Conservation (phyloP, 2,797 vertebrate genomes). For the Manis crassicaudata region DNA sequence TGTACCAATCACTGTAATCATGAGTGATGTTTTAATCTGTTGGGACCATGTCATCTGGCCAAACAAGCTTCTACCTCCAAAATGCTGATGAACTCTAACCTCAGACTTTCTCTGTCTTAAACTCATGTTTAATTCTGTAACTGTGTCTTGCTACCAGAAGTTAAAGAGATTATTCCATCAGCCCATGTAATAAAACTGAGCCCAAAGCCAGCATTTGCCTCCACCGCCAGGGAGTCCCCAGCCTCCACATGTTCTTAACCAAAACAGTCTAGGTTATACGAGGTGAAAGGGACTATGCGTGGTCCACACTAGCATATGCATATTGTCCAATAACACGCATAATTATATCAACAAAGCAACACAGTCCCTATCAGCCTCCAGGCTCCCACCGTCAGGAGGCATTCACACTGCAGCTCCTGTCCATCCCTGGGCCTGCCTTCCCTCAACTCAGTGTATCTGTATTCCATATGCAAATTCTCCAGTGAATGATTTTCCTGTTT, state of each 20-base stretch:
- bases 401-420: slow-evolving; percentile 72
- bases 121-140: slow-evolving; percentile 19
- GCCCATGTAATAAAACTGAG: not conserved
- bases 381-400: slow-evolving; percentile 51
- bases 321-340: slow-evolving; percentile 44
- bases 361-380: slow-evolving; percentile 60
- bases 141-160: not conserved
- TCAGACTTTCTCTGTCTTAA: not conserved
- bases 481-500: slow-evolving; percentile 88
- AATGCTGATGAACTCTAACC: not conserved
- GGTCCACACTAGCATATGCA: slow-evolving; percentile 62
- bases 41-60: not conserved
- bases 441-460: slow-evolving; percentile 79
- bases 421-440: slow-evolving; percentile 76
- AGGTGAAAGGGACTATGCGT: not conserved
- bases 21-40: not conserved
- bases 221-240: not conserved
- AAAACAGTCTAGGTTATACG: not conserved
- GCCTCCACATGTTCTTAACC: not conserved
- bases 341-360: slow-evolving; percentile 55
- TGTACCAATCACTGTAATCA: not conserved
- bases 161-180: slow-evolving; percentile 30
- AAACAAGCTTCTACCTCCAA: slow-evolving; percentile 27
- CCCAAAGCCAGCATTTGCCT: not conserved
- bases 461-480: slow-evolving; percentile 88